Percentiles rank a stretch among this genome's conserved stretches.
Conservation (phyloP, 2,888 invertebrate species). For the Caenorhabditis macrosperma region DNA sequence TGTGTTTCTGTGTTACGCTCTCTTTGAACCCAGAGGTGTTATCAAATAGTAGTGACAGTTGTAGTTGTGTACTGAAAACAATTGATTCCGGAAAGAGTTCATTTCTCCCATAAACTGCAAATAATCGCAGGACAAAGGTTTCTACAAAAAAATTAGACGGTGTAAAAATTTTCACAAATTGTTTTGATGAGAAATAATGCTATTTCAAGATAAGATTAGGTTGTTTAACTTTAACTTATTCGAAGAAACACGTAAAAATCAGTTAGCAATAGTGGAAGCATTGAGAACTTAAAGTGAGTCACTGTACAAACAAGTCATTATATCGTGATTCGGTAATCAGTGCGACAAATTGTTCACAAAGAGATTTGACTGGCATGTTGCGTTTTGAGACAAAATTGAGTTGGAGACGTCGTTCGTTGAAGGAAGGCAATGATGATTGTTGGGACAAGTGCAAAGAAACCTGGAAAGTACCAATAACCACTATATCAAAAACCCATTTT, state of each 20-base stretch:
- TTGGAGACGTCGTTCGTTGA: slow-evolving; percentile 21
- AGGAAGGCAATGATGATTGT: neutral
- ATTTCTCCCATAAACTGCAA: too few species aligned
- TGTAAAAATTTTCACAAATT: too few species aligned
- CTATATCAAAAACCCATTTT: neutral
- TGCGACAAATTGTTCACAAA: neutral
- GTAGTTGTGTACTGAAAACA: too few species aligned
- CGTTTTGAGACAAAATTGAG: slow-evolving; percentile 22
- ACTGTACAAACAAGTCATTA: too few species aligned
- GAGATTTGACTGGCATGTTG: slow-evolving; percentile 16
- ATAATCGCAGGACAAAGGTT: too few species aligned
- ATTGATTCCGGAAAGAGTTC: too few species aligned
- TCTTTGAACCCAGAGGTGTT: too few species aligned
- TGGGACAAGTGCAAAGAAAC: slow-evolving; percentile 22
- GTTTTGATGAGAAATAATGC: neutral
- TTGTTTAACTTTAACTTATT: neutral
- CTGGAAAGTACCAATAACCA: slow-evolving; percentile 20
- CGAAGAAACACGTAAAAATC: neutral
- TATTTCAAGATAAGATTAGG: neutral
- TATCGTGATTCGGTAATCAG: neutral
- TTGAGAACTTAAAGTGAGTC: slow-evolving; percentile 1
- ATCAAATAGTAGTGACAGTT: too few species aligned
- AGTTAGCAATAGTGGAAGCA: neutral
- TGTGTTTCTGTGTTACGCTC: slow-evolving; percentile 11
- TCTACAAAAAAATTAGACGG: too few species aligned